A percentile compares a stretch with the other conserved stretches of the same genome.
phyloP scores from a whole-genome alignment of 1,140 invertebrate species.

The Drosophila mauritiana region DNA sequence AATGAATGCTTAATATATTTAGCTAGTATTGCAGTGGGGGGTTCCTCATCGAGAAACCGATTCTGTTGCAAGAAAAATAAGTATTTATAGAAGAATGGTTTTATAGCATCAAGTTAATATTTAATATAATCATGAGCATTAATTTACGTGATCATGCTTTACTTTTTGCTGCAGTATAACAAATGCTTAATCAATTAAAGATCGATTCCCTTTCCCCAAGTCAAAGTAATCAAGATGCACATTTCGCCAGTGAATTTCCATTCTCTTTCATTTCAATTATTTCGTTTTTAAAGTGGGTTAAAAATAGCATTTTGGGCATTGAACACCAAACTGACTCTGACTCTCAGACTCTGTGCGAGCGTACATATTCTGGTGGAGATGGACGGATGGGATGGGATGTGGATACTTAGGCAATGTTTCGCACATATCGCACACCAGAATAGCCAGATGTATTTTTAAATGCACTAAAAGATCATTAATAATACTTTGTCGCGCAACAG shows the following conservation, averaged over 20 bases:
- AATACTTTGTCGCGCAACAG: constrained; percentile 67
- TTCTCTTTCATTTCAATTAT: constrained; percentile 20
- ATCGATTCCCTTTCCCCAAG: neutral
- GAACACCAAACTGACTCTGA: constrained; percentile 53
- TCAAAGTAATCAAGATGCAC: constrained; percentile 15
- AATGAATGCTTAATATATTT: constrained; percentile 35
- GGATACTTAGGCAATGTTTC: constrained; percentile 32
- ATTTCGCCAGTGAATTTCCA: constrained; percentile 20
- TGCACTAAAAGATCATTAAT: constrained; percentile 74
- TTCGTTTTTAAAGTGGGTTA: constrained; percentile 33
- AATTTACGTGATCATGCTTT: neutral
- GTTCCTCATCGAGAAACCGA: neutral
- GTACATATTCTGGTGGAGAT: constrained; percentile 26
- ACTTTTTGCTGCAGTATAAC: neutral
- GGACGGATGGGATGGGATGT: constrained; percentile 24
- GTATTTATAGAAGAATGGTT: neutral
- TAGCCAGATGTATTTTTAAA: constrained; percentile 72
- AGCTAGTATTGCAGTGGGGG: constrained; percentile 23
- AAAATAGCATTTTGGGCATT: constrained; percentile 49
- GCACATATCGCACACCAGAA: constrained; percentile 60
- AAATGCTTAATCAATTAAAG: neutral
- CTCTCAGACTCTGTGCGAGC: constrained; percentile 32
- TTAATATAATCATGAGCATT: neutral
- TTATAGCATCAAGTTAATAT: neutral
- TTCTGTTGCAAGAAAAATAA: constrained; percentile 17